These are phyloP conservation scores for Serranus cabrilla DNA, from an alignment of 2,797 vertebrate species.

Conservation along the genomic window DNA sequence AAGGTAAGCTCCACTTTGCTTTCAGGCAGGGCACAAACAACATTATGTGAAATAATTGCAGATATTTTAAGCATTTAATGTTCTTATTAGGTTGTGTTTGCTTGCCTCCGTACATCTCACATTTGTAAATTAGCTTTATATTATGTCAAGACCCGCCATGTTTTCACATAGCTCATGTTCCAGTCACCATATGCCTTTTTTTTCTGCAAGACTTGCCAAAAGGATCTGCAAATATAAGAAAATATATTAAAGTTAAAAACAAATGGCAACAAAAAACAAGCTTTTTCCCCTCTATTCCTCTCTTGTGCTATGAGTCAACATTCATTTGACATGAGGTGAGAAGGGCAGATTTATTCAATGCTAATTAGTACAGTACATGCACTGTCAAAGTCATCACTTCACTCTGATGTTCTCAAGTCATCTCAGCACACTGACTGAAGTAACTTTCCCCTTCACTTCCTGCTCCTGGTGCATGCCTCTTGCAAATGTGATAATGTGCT, in stretches of 20 bases:
- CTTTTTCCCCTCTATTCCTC: background rate
- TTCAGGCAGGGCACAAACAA: conserved; percentile 28
- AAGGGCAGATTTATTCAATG: conserved; percentile 75
- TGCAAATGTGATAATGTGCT: conserved; percentile 85
- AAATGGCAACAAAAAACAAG: too few species aligned
- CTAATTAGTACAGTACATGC: conserved; percentile 75
- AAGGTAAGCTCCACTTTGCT: conserved; percentile 82
- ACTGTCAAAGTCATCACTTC: conserved; percentile 72
- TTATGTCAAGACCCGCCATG: conserved; percentile 6
- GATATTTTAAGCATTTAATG: conserved; percentile 37
- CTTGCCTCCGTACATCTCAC: background rate
- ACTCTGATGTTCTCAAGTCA: conserved; percentile 60
- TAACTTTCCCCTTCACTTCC: conserved; percentile 65
- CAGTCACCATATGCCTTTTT: background rate
- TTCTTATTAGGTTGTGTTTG: conserved; percentile 5
- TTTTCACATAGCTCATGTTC: conserved; percentile 17
- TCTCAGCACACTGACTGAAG: conserved; percentile 59
- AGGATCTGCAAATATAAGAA: conserved; percentile 12
- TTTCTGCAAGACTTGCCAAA: background rate
- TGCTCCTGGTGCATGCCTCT: conserved; percentile 61
- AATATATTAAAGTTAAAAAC: conserved; percentile 13
- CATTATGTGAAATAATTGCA: conserved; percentile 42
- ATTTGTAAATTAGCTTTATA: conserved; percentile 14
- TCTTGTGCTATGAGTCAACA: conserved; percentile 28
- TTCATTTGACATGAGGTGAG: conserved; percentile 48